Evolutionary conservation across 2,888 invertebrate genomes (phyloP), one percentile per base, ranked within the genome.

Genomic region (Polylopha cassiicola): DNA sequence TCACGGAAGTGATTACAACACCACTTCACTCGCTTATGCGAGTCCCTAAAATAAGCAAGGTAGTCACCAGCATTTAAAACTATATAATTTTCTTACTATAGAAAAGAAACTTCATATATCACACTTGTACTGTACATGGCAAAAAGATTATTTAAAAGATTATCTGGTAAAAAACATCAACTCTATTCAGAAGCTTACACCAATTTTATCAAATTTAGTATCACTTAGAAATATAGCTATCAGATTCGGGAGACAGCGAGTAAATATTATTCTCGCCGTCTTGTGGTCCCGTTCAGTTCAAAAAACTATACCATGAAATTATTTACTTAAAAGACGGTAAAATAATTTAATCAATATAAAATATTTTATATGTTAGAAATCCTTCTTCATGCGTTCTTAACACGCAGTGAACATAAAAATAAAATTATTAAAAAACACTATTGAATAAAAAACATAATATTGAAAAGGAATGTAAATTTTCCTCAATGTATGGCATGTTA

Each of bases 41-140:
- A 50, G 51, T 50, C 43, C 55, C 57, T 60, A 63, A 63, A 58
- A 58, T 65, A 65, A 64, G 62, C 55, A 55, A 57, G 56, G 58
- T 46, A 50, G 45, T 61, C 63, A 60, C 59, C 63, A 52, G 48
- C 47, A 49, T 29, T 46, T 30, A 53, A 34, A 34, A 49, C 50
- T 61, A 57, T 59, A 62, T 55, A 63, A 50, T 46, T 31, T 39
- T 52, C 46, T 51, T 46, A 48, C 48, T 47, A 44, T 44, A 49
- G 39, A 30, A 26, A 39, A 47, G 31, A 47, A 50, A 48, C 54
- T 55, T 52, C 50, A 59, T 61, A 68, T 75, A 76, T 74, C 74
- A 77, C 74, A 73, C 74, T 77, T 76, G 73, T 76, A 78, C 73
- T 75, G 70, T 73, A 76, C 68, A 79, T 79, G 78, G 79, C 76